Conservation (phyloP, 2,888 invertebrate genomes). For the Lithophane ornitopus region DNA sequence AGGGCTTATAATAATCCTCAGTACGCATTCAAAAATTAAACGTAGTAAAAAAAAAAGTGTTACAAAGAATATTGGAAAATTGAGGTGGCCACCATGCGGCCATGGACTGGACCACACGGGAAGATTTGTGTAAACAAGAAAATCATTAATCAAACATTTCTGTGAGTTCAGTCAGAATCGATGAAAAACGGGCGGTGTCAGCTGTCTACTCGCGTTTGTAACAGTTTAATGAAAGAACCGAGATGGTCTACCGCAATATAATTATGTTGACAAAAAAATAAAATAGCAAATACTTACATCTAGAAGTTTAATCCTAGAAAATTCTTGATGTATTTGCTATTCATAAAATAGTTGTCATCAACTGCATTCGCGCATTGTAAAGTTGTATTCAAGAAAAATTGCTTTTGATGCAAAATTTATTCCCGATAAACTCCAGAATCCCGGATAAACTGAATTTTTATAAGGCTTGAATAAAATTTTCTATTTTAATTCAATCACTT, state of each 20-base stretch:
- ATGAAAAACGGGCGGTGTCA: conserved; percentile 56
- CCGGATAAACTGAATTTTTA: not conserved
- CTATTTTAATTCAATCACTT: not conserved
- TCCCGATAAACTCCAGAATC: too few relatives aligned
- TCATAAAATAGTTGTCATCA: not conserved
- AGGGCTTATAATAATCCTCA: not conserved
- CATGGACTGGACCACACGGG: conserved; percentile 32
- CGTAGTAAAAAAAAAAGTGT: not conserved
- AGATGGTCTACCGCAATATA: not conserved
- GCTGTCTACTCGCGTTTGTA: conserved; percentile 46
- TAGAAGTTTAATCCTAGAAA: too few relatives aligned
- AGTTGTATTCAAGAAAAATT: not conserved
- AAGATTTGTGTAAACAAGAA: conserved; percentile 39
- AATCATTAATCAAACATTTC: conserved; percentile 50
- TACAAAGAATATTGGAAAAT: not conserved
- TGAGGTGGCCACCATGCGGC: not conserved
- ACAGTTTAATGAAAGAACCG: conserved; percentile 27
- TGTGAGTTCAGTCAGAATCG: conserved; percentile 21
- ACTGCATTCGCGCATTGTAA: not conserved
- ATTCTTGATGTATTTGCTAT: too few relatives aligned
- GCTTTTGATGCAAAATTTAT: not conserved
- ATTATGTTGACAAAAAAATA: not conserved
- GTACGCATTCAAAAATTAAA: not conserved
- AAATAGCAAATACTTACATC: not conserved
- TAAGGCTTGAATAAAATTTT: too few relatives aligned